These are phyloP conservation scores for Entelurus aequoreus DNA, from an alignment of 2,113 vertebrate species.

Conservation along the genomic window DNA sequence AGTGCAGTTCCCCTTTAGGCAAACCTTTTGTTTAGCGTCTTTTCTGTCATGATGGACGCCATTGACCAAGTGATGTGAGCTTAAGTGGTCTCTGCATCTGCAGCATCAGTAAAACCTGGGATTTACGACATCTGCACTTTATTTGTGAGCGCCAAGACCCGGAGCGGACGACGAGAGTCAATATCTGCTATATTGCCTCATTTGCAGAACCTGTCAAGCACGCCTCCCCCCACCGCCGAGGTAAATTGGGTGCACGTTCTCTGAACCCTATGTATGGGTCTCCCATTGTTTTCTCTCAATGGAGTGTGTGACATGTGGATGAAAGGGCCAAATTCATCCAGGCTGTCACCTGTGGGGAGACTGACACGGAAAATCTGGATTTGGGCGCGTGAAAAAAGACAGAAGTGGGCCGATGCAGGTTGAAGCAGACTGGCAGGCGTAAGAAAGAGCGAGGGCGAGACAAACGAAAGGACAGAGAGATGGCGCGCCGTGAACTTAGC, in stretches of 20 bases:
- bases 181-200: slow-evolving; percentile 62
- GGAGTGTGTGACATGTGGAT: slow-evolving; percentile 46
- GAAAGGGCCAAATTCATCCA: slow-evolving; percentile 50
- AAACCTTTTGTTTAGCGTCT: not conserved
- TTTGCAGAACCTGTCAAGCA: slow-evolving; percentile 60
- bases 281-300: slow-evolving; percentile 61
- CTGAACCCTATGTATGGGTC: slow-evolving; percentile 64
- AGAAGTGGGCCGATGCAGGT: slow-evolving; percentile 31
- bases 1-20: no score
- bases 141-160: slow-evolving; percentile 19
- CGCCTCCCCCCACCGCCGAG: slow-evolving; percentile 43
- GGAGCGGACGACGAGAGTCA: slow-evolving; percentile 46
- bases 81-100: not conserved
- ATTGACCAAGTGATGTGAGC: not conserved
- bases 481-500: slow-evolving; percentile 45
- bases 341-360: slow-evolving; percentile 15
- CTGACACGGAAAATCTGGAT: slow-evolving; percentile 9
- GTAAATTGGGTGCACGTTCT: slow-evolving; percentile 68
- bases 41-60: not conserved
- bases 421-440: slow-evolving; percentile 39
- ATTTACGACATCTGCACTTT: slow-evolving; percentile 39
- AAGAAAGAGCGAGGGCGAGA: slow-evolving; percentile 35
- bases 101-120: slow-evolving; percentile 22
- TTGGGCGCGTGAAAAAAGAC: slow-evolving; percentile 15
- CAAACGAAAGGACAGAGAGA: slow-evolving; percentile 39